Percentiles rank a stretch among this genome's conserved stretches.
Evolutionary conservation across 2,888 invertebrate species (phyloP).

Genomic region (Geotrupes spiniger): DNA sequence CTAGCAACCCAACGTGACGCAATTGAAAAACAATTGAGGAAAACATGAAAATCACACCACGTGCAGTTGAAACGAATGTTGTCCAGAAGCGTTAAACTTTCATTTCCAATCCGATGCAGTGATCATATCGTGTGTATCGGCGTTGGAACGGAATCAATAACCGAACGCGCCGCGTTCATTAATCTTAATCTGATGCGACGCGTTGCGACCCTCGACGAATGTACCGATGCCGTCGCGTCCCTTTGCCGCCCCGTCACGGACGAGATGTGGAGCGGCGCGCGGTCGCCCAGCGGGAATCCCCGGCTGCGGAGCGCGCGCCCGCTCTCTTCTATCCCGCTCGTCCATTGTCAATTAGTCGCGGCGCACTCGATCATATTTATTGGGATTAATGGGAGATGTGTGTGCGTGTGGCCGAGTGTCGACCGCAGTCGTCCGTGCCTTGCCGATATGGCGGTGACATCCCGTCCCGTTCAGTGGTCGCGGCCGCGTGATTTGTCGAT

Average conservation of each 20-base stretch:
- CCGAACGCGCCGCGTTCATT: slow-evolving; percentile 8
- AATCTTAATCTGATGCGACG: slow-evolving; percentile 15
- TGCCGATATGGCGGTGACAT: slow-evolving; percentile 14
- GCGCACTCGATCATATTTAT: slow-evolving; percentile 46
- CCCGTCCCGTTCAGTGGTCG: slow-evolving; percentile 1
- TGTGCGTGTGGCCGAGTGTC: slow-evolving; percentile 35
- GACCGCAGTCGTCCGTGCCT: slow-evolving; percentile 38
- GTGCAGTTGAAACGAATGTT: too few relatives aligned
- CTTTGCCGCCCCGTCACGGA: slow-evolving; percentile 23
- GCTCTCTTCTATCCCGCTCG: slow-evolving; percentile 28
- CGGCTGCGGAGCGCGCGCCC: slow-evolving; percentile 31
- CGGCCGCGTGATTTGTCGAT: slow-evolving; percentile 19
- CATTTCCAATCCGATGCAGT: too few relatives aligned
- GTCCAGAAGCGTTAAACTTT: too few relatives aligned
- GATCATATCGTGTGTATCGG: too few relatives aligned
- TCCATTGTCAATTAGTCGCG: slow-evolving; percentile 45
- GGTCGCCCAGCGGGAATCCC: slow-evolving; percentile 33
- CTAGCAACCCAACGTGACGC: too few relatives aligned
- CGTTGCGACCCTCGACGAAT: background rate
- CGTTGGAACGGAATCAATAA: too few relatives aligned
- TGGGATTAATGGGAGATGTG: slow-evolving; percentile 46
- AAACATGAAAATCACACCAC: too few relatives aligned
- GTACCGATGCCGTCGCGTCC: too few relatives aligned
- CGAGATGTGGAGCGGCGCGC: slow-evolving; percentile 25
- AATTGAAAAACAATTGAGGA: too few relatives aligned